Evolutionary conservation across 2,888 invertebrate species (phyloP).

Genomic region (Andrena haemorrhoa): DNA sequence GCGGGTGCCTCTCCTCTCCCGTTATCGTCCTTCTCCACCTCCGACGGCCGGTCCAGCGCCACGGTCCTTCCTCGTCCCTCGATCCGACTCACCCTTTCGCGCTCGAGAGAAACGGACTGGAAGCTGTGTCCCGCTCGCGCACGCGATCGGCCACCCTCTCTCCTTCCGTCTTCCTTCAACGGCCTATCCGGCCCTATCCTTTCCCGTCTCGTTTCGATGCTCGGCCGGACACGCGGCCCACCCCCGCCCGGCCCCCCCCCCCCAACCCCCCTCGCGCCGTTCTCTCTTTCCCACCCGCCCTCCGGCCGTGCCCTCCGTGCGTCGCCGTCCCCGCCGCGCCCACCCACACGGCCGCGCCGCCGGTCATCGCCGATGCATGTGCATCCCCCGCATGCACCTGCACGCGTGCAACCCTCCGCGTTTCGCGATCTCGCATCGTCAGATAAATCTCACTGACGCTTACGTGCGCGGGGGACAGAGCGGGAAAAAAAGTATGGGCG

Average conservation of each 20-base stretch:
- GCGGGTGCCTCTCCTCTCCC: slow-evolving; percentile 64
- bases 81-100: slow-evolving; percentile 68
- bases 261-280: slow-evolving; percentile 1
- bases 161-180: slow-evolving; percentile 52
- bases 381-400: slow-evolving; percentile 66
- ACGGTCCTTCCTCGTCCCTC: slow-evolving; percentile 70
- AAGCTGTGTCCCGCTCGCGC: slow-evolving; percentile 68
- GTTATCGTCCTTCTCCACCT: slow-evolving; percentile 70
- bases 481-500: slow-evolving; percentile 36
- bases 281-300: slow-evolving; percentile 17
- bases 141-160: slow-evolving; percentile 47
- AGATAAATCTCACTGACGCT: slow-evolving; percentile 83
- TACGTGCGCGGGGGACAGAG: slow-evolving; percentile 71
- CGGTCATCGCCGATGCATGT: slow-evolving; percentile 61
- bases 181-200: slow-evolving; percentile 72
- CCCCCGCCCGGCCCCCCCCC: slow-evolving; percentile 30
- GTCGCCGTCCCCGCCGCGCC: slow-evolving; percentile 62
- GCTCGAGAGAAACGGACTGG: slow-evolving; percentile 72
- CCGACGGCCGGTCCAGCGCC: slow-evolving; percentile 54
- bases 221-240: slow-evolving; percentile 56
- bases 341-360: slow-evolving; percentile 61
- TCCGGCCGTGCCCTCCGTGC: slow-evolving; percentile 2
- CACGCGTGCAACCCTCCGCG: slow-evolving; percentile 70
- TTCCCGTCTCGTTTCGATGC: slow-evolving; percentile 52
- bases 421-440: slow-evolving; percentile 81